Evolutionary conservation across 2,797 vertebrate species (phyloP), one percentile per base, ranked within the genome.

Genomic region (Clarias pachynema): DNA sequence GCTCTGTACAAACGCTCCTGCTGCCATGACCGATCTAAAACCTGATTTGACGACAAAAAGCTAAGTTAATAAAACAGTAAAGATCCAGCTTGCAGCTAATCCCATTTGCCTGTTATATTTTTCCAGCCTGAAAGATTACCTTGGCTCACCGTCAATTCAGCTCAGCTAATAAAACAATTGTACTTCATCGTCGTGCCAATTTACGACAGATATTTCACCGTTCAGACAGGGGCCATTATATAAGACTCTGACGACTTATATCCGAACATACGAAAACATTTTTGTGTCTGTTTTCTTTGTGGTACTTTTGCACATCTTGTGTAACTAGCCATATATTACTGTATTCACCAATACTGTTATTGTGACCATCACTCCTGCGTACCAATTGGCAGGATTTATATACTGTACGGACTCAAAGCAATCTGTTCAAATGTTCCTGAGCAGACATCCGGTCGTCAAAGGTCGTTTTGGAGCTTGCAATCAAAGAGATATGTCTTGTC

Each of bases 141-240:
- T 82, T 78, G 83, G 84, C 78, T 68, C 65, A 29, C 63, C 29
- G 56, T 85, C 87, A 82, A n/a, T 73, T 77, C 82, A 63, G 66
- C 82, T 84, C 66, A 78, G 74, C 79, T 88, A 88, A 88, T 86
- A 86, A 86, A 86, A 80, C 79, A 84, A 84, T 86, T 79, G n/a
- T 65, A 5, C 66, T 84, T 84, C 56, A 26, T 57, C 75, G 40
- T 83, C 34, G 44, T 34, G 81, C 75, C 85, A 80, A 84, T 83
- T 86, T 75, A 81, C 14, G 34, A 77, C 40, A 70, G 79, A 78
- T 81, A 81, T 85, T 70, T 87, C 75, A 65, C 65, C 73, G 6
- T 73, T 70, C 57, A 78, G 75, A 72, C 83, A 68, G 53, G 34
- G 31, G 34, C 31, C 74, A 75, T 60, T 87, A 69, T 77, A 72